Conservation (phyloP, 2,888 invertebrate genomes). For the Limenitis camilla region DNA sequence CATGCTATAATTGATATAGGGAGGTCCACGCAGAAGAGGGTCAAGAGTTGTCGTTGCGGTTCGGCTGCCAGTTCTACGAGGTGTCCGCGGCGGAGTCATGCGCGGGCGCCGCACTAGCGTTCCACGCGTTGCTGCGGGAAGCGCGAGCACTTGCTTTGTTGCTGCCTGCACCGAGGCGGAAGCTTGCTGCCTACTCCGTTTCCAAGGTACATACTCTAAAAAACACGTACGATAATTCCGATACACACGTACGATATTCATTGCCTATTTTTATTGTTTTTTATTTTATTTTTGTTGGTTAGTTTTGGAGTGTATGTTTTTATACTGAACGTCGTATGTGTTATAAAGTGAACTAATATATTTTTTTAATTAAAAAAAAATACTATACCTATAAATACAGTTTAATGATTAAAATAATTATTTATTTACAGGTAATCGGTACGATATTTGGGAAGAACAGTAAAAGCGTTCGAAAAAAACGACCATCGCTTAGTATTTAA, state of each 20-base stretch:
- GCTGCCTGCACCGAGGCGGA: conserved; percentile 80
- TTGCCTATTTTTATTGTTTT: too few relatives aligned
- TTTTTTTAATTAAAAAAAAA: too few relatives aligned
- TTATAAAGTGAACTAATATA: too few relatives aligned
- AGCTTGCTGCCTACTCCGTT: conserved; percentile 83
- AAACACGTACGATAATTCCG: too few relatives aligned
- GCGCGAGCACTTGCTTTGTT: conserved; percentile 82
- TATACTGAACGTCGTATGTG: too few relatives aligned
- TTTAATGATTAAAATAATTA: conserved; percentile 14
- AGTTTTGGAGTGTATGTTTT: too few relatives aligned
- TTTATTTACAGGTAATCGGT: conserved; percentile 74
- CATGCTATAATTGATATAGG: too few relatives aligned
- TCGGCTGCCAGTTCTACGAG: conserved; percentile 84
- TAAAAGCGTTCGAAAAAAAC: conserved; percentile 83
- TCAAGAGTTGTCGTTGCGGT: conserved; percentile 82
- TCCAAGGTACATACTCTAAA: conserved; percentile 78
- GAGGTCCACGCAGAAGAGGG: conserved; percentile 87
- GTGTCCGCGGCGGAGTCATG: conserved; percentile 88
- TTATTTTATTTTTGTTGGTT: too few relatives aligned
- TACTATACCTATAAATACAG: too few relatives aligned
- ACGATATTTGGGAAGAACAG: conserved; percentile 87
- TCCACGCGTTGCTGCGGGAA: conserved; percentile 83
- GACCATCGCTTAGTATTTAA: conserved; percentile 85
- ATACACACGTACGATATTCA: too few relatives aligned
- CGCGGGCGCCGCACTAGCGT: conserved; percentile 85